Evolutionary conservation across 92 coral and sea anemone genomes (phyloP), one percentile per base, ranked within the genome.

Genomic region (Montipora capitata): DNA sequence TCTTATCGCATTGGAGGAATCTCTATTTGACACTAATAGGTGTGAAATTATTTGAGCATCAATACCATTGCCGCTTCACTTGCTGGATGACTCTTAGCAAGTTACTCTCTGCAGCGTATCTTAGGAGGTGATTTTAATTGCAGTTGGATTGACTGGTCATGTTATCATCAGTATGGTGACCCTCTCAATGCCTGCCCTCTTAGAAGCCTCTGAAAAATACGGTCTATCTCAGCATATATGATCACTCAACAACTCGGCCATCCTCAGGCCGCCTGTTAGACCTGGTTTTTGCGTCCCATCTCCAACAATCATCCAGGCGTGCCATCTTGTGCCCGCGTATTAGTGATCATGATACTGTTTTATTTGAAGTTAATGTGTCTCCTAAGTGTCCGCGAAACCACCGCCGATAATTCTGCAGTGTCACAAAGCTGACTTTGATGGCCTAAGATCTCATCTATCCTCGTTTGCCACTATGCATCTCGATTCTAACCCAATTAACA

Each of bases 241-340:
- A 27, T 27, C 35, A 27, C 35, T 27, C 35, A 27, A 27, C 91
- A 40, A 91, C 91, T 72, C 65, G 88, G 20, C 91, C 81, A 54
- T 75, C 66, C 16, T 75, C 80, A 51, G 82, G 89, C 40, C 87
- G 80, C 68, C 82, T 86, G 7, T 87, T 91, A 5, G 91, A 86
- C 83, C 84, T 86, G 48, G 91, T 73, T 43, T 84, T 85, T 62
- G 87, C 89, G 11, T 1, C 56, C 7, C 56, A 49, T 27, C 35
- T 49, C 54, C 44, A 48, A 85, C 87, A 17, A 48, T 77, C 73
- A 77, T 89, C 85, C 85, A 84, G 57, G 79, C 85, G 17, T 86
- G 89, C 73, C 90, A 68, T 84, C 90, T 89, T 40, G 66, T 52
- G 67, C 74, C 90, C 18, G 84, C 35, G 93, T 62, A 89, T 89